phyloP scores from a whole-genome alignment of 2,888 invertebrate genomes.

The Trilocha varians region DNA sequence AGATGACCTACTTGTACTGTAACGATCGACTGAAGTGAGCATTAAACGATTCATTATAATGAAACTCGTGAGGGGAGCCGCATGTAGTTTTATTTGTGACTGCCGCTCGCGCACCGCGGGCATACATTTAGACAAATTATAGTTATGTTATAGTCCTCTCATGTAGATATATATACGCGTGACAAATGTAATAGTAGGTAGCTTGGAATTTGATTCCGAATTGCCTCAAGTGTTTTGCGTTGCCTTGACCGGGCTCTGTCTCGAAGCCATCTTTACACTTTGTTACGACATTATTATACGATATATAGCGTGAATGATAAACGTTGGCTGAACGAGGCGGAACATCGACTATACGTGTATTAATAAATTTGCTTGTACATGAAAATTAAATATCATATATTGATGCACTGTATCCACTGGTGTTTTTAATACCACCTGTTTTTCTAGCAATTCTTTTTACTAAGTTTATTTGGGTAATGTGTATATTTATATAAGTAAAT shows the following conservation, averaged over 20 bases:
- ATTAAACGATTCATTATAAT: constrained; percentile 45
- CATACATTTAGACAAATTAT: constrained; percentile 41
- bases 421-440: constrained; percentile 67
- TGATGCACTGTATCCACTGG: constrained; percentile 78
- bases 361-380: constrained; percentile 83
- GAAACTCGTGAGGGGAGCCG: constrained; percentile 51
- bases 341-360: constrained; percentile 59
- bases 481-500: constrained; percentile 71
- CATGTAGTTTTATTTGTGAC: constrained; percentile 16
- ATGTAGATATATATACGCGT: constrained; percentile 36
- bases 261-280: constrained; percentile 48
- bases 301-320: constrained; percentile 53
- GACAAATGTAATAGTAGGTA: constrained; percentile 36
- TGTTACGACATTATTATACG: constrained; percentile 74
- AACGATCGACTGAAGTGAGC: constrained; percentile 64
- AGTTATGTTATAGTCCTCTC: constrained; percentile 27
- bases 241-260: constrained; percentile 39
- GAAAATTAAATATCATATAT: constrained; percentile 84
- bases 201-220: constrained; percentile 66
- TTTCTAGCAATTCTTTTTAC: constrained; percentile 47
- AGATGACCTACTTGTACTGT: constrained; percentile 61
- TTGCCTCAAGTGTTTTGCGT: constrained; percentile 46
- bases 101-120: constrained; percentile 26
- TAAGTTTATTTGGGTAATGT: constrained; percentile 69
- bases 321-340: constrained; percentile 46